These are phyloP conservation scores for Odontocerum albicorne DNA, from an alignment of 2,888 invertebrate species.

Conservation along the genomic window DNA sequence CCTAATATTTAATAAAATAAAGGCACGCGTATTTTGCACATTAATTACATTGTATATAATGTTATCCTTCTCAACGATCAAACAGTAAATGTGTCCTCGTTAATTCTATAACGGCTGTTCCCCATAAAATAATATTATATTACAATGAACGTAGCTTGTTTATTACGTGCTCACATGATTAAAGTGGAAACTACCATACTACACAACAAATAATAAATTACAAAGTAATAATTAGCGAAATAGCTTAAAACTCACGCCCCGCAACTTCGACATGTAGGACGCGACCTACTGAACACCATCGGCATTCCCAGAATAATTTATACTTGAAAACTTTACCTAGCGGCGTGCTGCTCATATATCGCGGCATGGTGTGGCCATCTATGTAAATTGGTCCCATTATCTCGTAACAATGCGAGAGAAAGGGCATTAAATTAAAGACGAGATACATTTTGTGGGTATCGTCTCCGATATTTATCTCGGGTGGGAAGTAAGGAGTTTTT, in stretches of 20 bases:
- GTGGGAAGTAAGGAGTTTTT: background rate
- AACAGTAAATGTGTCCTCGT: too few relatives aligned
- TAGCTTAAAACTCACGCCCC: slow-evolving; percentile 25
- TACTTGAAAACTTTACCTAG: slow-evolving; percentile 32
- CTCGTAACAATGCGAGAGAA: slow-evolving; percentile 28
- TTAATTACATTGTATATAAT: too few relatives aligned
- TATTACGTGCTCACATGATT: background rate
- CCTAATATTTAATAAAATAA: too few relatives aligned
- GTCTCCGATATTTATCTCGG: slow-evolving; percentile 8
- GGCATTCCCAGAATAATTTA: slow-evolving; percentile 34
- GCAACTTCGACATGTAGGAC: slow-evolving; percentile 16
- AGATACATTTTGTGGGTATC: slow-evolving; percentile 18
- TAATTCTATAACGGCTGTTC: too few relatives aligned
- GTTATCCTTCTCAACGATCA: too few relatives aligned
- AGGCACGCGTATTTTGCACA: too few relatives aligned
- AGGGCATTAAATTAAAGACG: slow-evolving; percentile 27
- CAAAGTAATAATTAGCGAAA: slow-evolving; percentile 33
- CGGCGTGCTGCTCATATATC: slow-evolving; percentile 28
- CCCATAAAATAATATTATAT: too few relatives aligned
- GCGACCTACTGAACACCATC: slow-evolving; percentile 33
- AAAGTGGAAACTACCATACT: background rate
- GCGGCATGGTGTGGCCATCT: slow-evolving; percentile 28
- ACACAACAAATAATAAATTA: slow-evolving; percentile 24
- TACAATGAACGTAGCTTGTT: too few relatives aligned
- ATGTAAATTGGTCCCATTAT: slow-evolving; percentile 35